Evolutionary conservation across 2,113 vertebrate genomes (phyloP).

Genomic region (Corydoras sp.): DNA sequence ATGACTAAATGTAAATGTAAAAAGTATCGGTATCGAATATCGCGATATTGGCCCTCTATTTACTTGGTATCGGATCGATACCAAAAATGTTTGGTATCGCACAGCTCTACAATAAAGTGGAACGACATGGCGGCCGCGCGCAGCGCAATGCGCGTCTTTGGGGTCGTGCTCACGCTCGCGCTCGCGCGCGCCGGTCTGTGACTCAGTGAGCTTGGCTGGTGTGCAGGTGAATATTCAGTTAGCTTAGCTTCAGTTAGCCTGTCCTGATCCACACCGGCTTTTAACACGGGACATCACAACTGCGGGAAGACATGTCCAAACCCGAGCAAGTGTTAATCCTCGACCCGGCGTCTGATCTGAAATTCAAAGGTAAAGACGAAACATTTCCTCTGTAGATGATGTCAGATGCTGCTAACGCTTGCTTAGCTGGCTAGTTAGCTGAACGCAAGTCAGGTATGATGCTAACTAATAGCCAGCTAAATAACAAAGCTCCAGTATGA

Average conservation of each 20-base stretch:
- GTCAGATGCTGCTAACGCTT: constrained; percentile 6
- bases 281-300: constrained; percentile 28
- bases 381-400: not conserved
- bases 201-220: constrained; percentile 33
- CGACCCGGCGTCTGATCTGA: constrained; percentile 77
- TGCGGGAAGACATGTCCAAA: constrained; percentile 68
- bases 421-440: constrained; percentile 36
- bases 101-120: too few species aligned
- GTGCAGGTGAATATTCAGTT: constrained; percentile 15
- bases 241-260: not conserved
- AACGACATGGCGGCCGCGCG: constrained; percentile 21
- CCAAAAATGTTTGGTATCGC: too few species aligned
- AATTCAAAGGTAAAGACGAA: constrained; percentile 75
- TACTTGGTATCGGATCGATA: too few species aligned
- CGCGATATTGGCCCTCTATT: too few species aligned
- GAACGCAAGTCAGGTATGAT: constrained; percentile 6
- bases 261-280: constrained; percentile 19
- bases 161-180: constrained; percentile 11
- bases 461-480: constrained; percentile 12
- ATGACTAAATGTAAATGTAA: too few species aligned
- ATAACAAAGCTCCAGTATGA: not conserved
- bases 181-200: constrained; percentile 19
- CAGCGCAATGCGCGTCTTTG: constrained; percentile 30
- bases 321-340: constrained; percentile 76
- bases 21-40: too few species aligned